These are phyloP conservation scores for Altica lythri DNA, from an alignment of 2,888 invertebrate species.

Conservation along the genomic window DNA sequence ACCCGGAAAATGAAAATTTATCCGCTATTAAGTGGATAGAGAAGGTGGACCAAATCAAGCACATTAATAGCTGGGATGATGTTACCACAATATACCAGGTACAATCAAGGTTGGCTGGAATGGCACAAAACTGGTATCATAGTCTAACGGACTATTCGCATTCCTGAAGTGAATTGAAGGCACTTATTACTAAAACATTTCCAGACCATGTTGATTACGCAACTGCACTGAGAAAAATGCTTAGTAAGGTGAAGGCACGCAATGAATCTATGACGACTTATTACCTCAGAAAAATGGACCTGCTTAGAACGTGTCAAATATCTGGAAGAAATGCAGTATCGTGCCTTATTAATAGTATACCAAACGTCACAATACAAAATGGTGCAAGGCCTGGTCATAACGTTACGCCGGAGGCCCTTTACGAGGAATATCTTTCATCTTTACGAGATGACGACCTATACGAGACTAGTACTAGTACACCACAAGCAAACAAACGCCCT, in stretches of 20 bases:
- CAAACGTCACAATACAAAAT: slow-evolving; percentile 20
- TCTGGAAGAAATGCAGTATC: slow-evolving; percentile 26
- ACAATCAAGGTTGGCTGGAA: slow-evolving; percentile 33
- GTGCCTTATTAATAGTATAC: slow-evolving; percentile 24
- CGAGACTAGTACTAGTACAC: not conserved
- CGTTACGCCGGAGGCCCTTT: slow-evolving; percentile 24
- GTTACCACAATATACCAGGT: slow-evolving; percentile 32
- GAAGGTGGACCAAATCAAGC: slow-evolving; percentile 37
- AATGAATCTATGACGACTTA: slow-evolving; percentile 21
- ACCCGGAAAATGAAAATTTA: slow-evolving; percentile 27
- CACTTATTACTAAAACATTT: slow-evolving; percentile 31
- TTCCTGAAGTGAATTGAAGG: slow-evolving; percentile 38
- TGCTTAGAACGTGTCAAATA: slow-evolving; percentile 26
- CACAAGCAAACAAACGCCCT: not conserved
- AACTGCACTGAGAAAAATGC: slow-evolving; percentile 25
- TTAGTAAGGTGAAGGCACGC: slow-evolving; percentile 11
- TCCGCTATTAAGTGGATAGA: slow-evolving; percentile 33
- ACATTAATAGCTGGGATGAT: slow-evolving; percentile 36
- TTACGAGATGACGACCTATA: slow-evolving; percentile 13
- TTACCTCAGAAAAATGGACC: slow-evolving; percentile 29
- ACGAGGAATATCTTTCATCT: slow-evolving; percentile 25
- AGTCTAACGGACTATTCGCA: slow-evolving; percentile 23
- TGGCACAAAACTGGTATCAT: slow-evolving; percentile 38
- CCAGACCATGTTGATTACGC: slow-evolving; percentile 33
- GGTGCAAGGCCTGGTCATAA: slow-evolving; percentile 24